A percentile compares a stretch with the other conserved stretches of the same genome.
Evolutionary conservation across 2,888 invertebrate genomes (phyloP).

Genomic region (Blera fallax): DNA sequence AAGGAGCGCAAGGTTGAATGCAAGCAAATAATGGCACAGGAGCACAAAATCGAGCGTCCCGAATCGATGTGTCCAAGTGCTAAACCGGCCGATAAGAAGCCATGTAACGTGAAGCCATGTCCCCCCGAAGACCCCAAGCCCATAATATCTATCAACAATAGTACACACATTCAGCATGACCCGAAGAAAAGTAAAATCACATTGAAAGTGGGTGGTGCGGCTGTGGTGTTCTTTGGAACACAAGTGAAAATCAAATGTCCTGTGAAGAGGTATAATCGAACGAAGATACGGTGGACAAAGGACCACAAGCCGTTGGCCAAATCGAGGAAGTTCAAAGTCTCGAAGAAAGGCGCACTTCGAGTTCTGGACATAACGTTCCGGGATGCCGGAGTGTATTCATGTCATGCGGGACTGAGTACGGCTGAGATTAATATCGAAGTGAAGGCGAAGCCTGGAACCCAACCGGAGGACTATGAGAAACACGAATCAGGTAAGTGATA

Average conservation of each 20-base stretch:
- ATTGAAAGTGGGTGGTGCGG: slow-evolving; percentile 94
- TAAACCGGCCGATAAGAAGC: slow-evolving; percentile 89
- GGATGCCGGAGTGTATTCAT: slow-evolving; percentile 93
- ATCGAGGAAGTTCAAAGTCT: slow-evolving; percentile 92
- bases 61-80: slow-evolving; percentile 89
- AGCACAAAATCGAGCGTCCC: slow-evolving; percentile 92
- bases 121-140: slow-evolving; percentile 87
- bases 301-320: slow-evolving; percentile 90
- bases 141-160: slow-evolving; percentile 90
- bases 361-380: slow-evolving; percentile 90
- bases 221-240: slow-evolving; percentile 94
- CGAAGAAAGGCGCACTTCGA: slow-evolving; percentile 94
- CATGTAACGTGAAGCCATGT: slow-evolving; percentile 93
- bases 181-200: slow-evolving; percentile 91
- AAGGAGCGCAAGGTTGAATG: slow-evolving; percentile 92
- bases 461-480: slow-evolving; percentile 89
- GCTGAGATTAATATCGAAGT: slow-evolving; percentile 92
- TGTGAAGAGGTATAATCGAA: slow-evolving; percentile 90
- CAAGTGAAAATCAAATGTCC: slow-evolving; percentile 97
- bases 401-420: slow-evolving; percentile 90
- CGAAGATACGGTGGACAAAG: slow-evolving; percentile 94
- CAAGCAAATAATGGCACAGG: slow-evolving; percentile 95
- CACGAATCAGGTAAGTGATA: slow-evolving; percentile 80
- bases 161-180: slow-evolving; percentile 92
- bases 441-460: slow-evolving; percentile 90